Evolutionary conservation across 2,113 vertebrate genomes (phyloP), one percentile per base, ranked within the genome.

Genomic region (Bos indicus): DNA sequence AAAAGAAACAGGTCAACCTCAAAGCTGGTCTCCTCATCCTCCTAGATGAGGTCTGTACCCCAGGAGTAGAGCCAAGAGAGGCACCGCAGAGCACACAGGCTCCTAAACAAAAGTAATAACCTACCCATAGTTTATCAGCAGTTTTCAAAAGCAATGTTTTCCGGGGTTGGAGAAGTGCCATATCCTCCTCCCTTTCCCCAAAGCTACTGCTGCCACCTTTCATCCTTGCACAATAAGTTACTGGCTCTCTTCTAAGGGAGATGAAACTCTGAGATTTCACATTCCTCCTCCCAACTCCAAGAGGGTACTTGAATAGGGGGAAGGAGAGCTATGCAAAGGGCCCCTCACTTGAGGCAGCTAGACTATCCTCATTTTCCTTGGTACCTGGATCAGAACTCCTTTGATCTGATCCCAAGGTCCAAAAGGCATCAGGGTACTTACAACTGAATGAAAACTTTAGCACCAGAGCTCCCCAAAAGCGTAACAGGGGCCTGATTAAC

Each of bases 71-170:
- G 98, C 98, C 98, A 97, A 98, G 89, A 90, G 81, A 98, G 97
- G 96, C 95, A 96, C 86, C 36, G 52, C 43, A 92, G 84, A 98
- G 94, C 94, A 78, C 89, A 91, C 80, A 96, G 57, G 91, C 97
- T 98, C 95, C 95, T 83, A 95, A 97, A 97, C 83, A 91, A 95
- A 98, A 98, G 97, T 95, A 98, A 98, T 96, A 98, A 98, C 91
- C 94, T 97, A 94, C 96, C 96, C 89, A 74, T 94, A 92, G 94
- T 97, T 98, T 97, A 98, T 97, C 97, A 97, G 97, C 94, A 93
- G 96, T 95, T 97, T 97, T 97, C 97, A 95, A 98, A 97, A 97
- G 92, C 96, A 95, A 80, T 62, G 93, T 96, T 97, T 98, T 97
- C 97, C 77, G 90, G 97, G 80, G 43, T 30, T 98, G 97, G 97